Evolutionary conservation across 2,113 vertebrate species (phyloP), one percentile per base, ranked within the genome.

Genomic region (Pseudolaguvia tuberculata): DNA sequence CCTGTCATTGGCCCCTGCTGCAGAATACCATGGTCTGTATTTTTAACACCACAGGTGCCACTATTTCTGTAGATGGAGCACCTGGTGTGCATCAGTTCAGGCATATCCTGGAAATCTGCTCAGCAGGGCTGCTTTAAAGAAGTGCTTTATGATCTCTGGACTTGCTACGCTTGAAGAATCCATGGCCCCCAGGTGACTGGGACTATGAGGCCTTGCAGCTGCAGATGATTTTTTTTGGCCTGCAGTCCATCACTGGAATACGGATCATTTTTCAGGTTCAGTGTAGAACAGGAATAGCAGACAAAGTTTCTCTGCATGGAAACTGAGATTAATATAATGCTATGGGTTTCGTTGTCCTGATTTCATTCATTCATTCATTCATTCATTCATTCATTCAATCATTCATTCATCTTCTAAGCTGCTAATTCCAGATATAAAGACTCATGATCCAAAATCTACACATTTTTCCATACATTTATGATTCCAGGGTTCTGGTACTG

Each of bases 91-190:
- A 56, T 75, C 56, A 57, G 11, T 62, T 27, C 66, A 47, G 53
- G 14, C 50, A 52, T 35, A 48, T 42, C 72, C 69, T 45, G 15
- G 51, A 45, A 62, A 65, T 69, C 51, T 14, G n/a, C 57, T 62
- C 79, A 23, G 48, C 21, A 45, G 17, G 42, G 39, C 51, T 73
- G 58, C 75, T 73, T 77, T 56, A 63, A 35, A 71, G 59, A 80
- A 29, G 51, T 27, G 58, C 63, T 67, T 73, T 39, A 78, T 47
- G 72, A 63, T 67, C 53, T 42, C 27, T 18, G 17, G 52, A 62
- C 45, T 59, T 73, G 63, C 75, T 74, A 73, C 53, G 25, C 58
- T 18, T 35, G 51, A 75, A 51, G 47, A 58, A 81, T 74, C 27
- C 67, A 61, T 75, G 18, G 47, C 57, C 57, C 76, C 61, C 48